Percentiles rank a stretch among this genome's conserved stretches.
Conservation (phyloP, 2,797 vertebrate species). For the Bradypodion pumilum region DNA sequence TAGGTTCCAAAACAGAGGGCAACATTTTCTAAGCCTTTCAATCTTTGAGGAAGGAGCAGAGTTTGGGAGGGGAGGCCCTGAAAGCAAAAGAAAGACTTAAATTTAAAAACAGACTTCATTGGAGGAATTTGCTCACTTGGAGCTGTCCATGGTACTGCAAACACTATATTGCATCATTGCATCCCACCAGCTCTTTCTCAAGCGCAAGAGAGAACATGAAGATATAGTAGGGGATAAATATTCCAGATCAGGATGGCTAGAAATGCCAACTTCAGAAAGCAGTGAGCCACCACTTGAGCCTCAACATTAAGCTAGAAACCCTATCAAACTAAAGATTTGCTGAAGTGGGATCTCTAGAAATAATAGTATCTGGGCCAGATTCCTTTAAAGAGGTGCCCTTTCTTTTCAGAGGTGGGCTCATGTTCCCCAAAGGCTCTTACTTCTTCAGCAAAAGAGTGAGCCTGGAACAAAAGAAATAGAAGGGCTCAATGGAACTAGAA, state of each 20-base stretch:
- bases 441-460: not conserved
- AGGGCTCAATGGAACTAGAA: not conserved
- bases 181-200: no score
- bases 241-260: not conserved
- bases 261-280: not conserved
- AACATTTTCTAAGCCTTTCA: not conserved
- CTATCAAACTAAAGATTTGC: not conserved
- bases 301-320: not conserved
- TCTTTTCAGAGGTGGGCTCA: not conserved
- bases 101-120: not conserved
- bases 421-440: not conserved
- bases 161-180: not conserved
- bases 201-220: not conserved
- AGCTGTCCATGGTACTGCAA: not conserved
- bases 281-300: no score
- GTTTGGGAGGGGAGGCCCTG: not conserved
- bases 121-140: not conserved
- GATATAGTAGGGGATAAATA: not conserved
- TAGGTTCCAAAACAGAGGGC: no score
- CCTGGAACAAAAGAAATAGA: not conserved
- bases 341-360: not conserved
- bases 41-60: not conserved
- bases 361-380: not conserved
- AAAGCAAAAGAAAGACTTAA: not conserved
- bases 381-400: not conserved